phyloP scores from a whole-genome alignment of 1,140 invertebrate genomes.

The Arion vulgaris region DNA sequence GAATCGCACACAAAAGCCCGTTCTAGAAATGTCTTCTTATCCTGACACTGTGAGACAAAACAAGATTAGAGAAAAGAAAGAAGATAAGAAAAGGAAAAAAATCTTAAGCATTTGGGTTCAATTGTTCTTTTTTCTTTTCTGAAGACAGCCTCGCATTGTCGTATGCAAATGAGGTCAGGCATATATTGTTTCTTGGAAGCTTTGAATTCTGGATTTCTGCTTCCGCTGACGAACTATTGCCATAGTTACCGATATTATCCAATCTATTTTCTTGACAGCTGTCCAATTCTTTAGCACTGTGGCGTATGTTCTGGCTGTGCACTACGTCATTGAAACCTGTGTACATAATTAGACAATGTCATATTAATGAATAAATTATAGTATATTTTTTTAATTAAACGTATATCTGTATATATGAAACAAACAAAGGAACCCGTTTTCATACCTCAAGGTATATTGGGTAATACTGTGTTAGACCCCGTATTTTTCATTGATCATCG shows the following conservation, averaged over 20 bases:
- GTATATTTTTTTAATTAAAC: too few relatives aligned
- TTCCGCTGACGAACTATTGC: not conserved
- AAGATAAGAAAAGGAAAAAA: too few relatives aligned
- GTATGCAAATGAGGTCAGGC: not conserved
- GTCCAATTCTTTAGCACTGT: conserved; percentile 61
- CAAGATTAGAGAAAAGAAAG: too few relatives aligned
- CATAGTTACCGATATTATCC: not conserved
- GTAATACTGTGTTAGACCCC: too few relatives aligned
- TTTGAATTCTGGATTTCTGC: not conserved
- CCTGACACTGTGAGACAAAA: too few relatives aligned
- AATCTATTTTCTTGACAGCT: conserved; percentile 36
- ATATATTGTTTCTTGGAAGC: not conserved
- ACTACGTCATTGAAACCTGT: conserved; percentile 63
- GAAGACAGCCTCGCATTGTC: not conserved
- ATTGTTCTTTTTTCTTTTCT: not conserved
- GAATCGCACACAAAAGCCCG: too few relatives aligned
- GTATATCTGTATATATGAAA: too few relatives aligned
- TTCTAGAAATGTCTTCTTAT: too few relatives aligned
- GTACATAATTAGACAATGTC: not conserved
- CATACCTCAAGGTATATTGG: too few relatives aligned
- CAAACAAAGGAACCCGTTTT: too few relatives aligned
- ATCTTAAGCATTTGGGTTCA: not conserved
- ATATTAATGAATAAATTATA: too few relatives aligned
- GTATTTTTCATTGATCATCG: too few relatives aligned
- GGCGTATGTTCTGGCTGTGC: conserved; percentile 60